A percentile compares a stretch with the other conserved stretches of the same genome.
Conservation (phyloP, 2,113 vertebrate genomes). For the Alces alces region DNA sequence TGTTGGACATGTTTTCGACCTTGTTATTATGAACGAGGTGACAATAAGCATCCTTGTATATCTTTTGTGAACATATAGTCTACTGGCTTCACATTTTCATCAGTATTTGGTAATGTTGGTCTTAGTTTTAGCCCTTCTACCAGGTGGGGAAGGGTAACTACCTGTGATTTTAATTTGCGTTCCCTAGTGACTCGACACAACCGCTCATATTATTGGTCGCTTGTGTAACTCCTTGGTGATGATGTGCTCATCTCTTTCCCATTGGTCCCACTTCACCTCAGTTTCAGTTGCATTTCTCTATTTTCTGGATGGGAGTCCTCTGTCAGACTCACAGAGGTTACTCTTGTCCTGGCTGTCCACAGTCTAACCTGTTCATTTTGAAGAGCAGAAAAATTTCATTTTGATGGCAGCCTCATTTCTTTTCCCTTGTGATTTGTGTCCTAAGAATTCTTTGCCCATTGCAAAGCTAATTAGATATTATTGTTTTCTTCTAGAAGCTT, state of each 20-base stretch:
- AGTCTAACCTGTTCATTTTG: not conserved
- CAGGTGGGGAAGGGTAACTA: fast-evolving
- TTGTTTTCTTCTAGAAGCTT: not conserved
- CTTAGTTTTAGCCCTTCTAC: not conserved
- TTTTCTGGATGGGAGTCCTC: not conserved
- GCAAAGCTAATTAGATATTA: not conserved
- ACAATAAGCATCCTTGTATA: not conserved
- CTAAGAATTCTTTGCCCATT: not conserved
- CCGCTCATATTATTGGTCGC: not conserved
- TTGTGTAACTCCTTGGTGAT: fast-evolving
- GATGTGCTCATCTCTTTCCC: not conserved
- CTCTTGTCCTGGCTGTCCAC: not conserved
- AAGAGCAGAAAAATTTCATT: not conserved
- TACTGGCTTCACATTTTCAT: too few relatives aligned
- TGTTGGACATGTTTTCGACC: not conserved
- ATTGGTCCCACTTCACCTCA: not conserved
- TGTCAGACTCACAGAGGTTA: not conserved
- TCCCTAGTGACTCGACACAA: too few relatives aligned
- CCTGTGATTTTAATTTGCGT: not conserved
- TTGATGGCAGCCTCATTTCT: not conserved
- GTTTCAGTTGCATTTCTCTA: not conserved
- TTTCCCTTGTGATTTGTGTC: not conserved
- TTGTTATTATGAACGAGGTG: not conserved
- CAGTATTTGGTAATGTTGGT: too few relatives aligned
- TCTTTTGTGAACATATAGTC: not conserved